These are phyloP conservation scores for Papilio dardanus DNA, from an alignment of 1,140 invertebrate species.

Conservation along the genomic window DNA sequence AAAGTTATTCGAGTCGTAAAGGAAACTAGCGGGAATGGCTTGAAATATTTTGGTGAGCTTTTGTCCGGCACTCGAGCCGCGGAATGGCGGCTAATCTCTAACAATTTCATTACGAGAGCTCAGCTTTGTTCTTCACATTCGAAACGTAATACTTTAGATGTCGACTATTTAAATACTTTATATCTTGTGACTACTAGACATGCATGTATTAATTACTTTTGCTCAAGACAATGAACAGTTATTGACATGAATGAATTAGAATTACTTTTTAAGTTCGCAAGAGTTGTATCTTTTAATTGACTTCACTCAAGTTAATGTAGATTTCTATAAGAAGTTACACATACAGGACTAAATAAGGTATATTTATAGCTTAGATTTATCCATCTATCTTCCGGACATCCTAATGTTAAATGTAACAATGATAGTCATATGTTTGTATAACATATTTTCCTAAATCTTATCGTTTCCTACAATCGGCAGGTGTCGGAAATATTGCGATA, in stretches of 20 bases:
- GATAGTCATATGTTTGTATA: background rate
- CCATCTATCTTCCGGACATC: background rate
- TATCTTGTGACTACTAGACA: background rate
- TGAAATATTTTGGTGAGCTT: slow-evolving; percentile 22
- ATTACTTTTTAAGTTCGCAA: too few species aligned
- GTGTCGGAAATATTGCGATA: slow-evolving; percentile 45
- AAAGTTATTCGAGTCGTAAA: slow-evolving; percentile 11
- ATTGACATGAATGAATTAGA: too few species aligned
- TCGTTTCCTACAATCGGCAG: slow-evolving; percentile 15
- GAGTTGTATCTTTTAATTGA: background rate
- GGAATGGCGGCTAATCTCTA: slow-evolving; percentile 27
- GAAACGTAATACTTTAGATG: slow-evolving; percentile 19
- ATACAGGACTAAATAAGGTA: too few species aligned
- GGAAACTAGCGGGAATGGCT: slow-evolving; percentile 9
- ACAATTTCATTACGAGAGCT: slow-evolving; percentile 25
- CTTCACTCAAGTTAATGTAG: background rate
- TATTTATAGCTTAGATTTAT: background rate
- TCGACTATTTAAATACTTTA: slow-evolving; percentile 6
- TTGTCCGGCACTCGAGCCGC: background rate
- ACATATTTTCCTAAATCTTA: slow-evolving; percentile 19
- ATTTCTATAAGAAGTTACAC: background rate
- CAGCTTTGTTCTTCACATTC: slow-evolving; percentile 22
- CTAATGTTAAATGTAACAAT: background rate
- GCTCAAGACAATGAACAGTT: background rate
- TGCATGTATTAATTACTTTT: background rate